These are phyloP conservation scores for Emydoidea blandingii DNA, from an alignment of 2,797 vertebrate genomes.

Conservation along the genomic window DNA sequence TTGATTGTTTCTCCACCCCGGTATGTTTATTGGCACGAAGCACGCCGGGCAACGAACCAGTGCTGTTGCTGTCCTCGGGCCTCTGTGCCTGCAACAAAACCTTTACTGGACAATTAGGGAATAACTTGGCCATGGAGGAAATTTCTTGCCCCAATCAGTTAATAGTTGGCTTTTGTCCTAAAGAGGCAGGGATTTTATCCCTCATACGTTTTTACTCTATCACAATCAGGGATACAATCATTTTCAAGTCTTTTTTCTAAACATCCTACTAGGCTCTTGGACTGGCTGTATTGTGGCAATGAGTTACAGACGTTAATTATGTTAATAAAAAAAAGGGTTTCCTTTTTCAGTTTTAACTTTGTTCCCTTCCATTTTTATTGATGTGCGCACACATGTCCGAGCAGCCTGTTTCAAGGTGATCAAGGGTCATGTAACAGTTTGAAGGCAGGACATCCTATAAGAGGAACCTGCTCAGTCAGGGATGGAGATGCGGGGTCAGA, in stretches of 20 bases:
- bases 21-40: no score
- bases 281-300: not conserved
- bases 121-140: not conserved
- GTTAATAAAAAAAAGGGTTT: not conserved
- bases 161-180: not conserved
- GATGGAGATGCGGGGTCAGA: not conserved
- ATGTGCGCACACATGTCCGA: not conserved
- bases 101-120: not conserved
- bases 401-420: not conserved
- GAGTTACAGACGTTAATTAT: not conserved
- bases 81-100: no score
- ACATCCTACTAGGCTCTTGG: not conserved
- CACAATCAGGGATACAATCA: not conserved
- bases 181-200: not conserved
- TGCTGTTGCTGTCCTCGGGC: no score
- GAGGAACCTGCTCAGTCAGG: not conserved
- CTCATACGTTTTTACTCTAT: not conserved
- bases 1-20: no score
- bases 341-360: not conserved
- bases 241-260: not conserved
- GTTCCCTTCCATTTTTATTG: not conserved
- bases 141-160: not conserved
- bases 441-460: not conserved
- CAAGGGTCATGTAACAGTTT: not conserved
- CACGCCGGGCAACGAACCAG: no score